These are phyloP conservation scores for Bolinopsis microptera DNA, from an alignment of 37 sponge, comb jelly and placozoan species.

Conservation along the genomic window DNA sequence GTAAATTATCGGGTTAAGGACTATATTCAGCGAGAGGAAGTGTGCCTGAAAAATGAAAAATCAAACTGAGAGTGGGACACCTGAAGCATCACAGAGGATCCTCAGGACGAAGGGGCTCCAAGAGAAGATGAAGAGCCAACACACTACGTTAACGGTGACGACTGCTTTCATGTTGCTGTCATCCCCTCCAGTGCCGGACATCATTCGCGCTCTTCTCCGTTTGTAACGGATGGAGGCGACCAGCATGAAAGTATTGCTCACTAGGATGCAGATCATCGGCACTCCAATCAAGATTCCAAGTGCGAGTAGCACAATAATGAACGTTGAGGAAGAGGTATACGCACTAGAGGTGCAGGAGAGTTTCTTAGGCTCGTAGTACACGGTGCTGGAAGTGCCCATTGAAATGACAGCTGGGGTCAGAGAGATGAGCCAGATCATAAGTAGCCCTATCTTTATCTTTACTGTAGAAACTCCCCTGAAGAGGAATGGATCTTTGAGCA, in stretches of 20 bases:
- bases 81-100: not conserved
- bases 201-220: not conserved
- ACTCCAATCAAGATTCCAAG: not conserved
- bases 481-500: not conserved
- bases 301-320: not conserved
- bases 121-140: not conserved
- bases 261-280: not conserved
- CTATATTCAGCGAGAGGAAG: slow-evolving; percentile 13
- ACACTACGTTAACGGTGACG: not conserved
- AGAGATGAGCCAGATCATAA: not conserved
- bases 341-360: not conserved
- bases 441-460: not conserved
- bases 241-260: not conserved
- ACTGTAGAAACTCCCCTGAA: not conserved
- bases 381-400: not conserved
- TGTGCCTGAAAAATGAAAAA: not conserved
- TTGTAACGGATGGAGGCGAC: not conserved
- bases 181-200: not conserved
- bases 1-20: not conserved
- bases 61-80: not conserved
- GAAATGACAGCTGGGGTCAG: not conserved
- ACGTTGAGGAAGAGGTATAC: not conserved
- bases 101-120: not conserved
- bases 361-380: slow-evolving; percentile 6
- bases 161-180: not conserved